A percentile compares a stretch with the other conserved stretches of the same genome.
These are phyloP conservation scores for Nansenia antarctica DNA, from an alignment of 2,113 vertebrate genomes.

Conservation along the genomic window DNA sequence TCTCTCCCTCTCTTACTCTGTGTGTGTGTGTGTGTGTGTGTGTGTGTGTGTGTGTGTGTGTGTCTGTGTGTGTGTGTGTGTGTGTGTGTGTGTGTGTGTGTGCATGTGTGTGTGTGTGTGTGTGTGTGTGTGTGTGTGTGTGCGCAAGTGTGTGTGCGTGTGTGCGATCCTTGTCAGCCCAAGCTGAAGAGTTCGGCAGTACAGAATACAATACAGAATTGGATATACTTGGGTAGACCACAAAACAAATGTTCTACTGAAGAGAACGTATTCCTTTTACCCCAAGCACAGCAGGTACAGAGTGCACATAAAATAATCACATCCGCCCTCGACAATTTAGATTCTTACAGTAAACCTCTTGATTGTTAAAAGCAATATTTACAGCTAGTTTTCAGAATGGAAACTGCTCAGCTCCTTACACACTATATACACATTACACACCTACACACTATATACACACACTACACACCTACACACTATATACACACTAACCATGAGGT, in stretches of 20 bases:
- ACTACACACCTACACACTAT: too few species aligned
- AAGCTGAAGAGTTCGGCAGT: neutral
- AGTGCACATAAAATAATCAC: too few species aligned
- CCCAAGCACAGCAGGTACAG: neutral
- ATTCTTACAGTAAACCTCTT: too few species aligned
- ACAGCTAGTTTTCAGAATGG: too few species aligned
- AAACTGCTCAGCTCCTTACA: too few species aligned
- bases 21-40: conserved; percentile 32
- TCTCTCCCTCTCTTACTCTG: too few species aligned
- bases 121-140: neutral
- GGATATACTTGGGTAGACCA: neutral
- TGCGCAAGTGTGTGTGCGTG: neutral
- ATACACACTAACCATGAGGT: too few species aligned
- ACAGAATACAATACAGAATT: neutral
- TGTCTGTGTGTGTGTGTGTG: neutral
- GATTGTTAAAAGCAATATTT: too few species aligned
- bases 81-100: neutral
- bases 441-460: too few species aligned
- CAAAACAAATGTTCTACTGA: neutral
- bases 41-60: too few species aligned
- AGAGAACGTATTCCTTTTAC: neutral
- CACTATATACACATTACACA: too few species aligned
- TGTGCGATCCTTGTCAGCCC: neutral
- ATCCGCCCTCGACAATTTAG: too few species aligned
- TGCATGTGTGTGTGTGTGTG: neutral